Evolutionary conservation across 1,140 invertebrate species (phyloP), one percentile per base, ranked within the genome.

Genomic region (Conus ventricosus): DNA sequence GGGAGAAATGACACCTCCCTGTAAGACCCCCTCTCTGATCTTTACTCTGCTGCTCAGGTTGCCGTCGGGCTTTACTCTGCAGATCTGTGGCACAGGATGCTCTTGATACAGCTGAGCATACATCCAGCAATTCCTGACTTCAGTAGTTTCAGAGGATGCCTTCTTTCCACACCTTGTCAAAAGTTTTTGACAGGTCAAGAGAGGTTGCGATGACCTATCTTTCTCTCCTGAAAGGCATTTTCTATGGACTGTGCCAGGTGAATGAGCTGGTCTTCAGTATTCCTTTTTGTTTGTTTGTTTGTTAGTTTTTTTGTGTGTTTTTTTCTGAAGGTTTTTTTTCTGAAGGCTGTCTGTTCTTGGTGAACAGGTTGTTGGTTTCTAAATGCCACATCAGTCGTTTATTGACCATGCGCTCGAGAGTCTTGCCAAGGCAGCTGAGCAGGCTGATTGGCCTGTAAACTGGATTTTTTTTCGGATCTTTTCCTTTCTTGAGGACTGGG

Each of bases 1-100:
- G 4, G 84, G 83, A 5, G 87, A 88, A 0, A 91, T 86, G 39
- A 88, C 88, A 27, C 87, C 83, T 53, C 90, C 84, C 63, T 89
- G 88, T 20, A 86, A 83, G 75, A 89, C 85, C 8, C 83, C 87
- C 57, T 25, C 39, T 0, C 39, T 39, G 39, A 39, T 39, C 39
- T 39, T 39, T 39, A 39, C 39, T 39, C 39, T 39, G 39, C 39
- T 39, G 39, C 39, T 39, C 39, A 39, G 39, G 39, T 39, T 39
- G 39, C 39, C 0, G 39, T 39, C 39, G 39, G 3, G 39, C 39
- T 39, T 39, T 39, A 39, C 39, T 39, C 39, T 39, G 39, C 3
- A 3, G 39, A 39, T 78, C 76, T 15, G 76, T 23, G 15, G 17
- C 5, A 23, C 15, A 78, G 17, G 11, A 25, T 71, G 67, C 4